Conservation (phyloP, 1,140 invertebrate genomes). For the Varroa destructor region DNA sequence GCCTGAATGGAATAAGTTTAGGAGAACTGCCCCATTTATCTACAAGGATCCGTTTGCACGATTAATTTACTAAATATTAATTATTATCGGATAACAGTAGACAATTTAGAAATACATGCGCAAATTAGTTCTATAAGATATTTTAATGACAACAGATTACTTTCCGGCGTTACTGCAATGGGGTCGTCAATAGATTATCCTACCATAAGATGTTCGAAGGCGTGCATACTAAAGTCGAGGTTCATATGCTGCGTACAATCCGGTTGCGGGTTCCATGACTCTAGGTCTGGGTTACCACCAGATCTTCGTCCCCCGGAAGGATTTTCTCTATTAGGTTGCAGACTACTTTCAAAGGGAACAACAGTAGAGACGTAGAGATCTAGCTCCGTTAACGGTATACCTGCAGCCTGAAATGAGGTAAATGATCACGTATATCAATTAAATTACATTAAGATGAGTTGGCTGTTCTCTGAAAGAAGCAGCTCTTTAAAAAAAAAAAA, state of each 20-base stretch:
- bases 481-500: slow-evolving; percentile 31
- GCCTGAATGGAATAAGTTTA: no score
- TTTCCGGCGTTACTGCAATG: no score
- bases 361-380: slow-evolving; percentile 55
- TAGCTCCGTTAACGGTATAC: slow-evolving; percentile 50
- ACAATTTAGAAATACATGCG: no score
- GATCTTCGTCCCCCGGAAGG: slow-evolving; percentile 2
- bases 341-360: slow-evolving; percentile 40
- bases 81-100: no score
- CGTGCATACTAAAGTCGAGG: slow-evolving; percentile 59
- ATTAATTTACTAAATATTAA: no score
- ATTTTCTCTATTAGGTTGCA: slow-evolving; percentile 18
- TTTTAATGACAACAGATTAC: not conserved
- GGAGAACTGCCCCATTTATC: no score
- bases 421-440: slow-evolving; percentile 43
- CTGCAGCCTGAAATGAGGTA: slow-evolving; percentile 41
- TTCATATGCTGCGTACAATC: slow-evolving; percentile 52
- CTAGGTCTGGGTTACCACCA: no score
- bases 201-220: slow-evolving; percentile 66
- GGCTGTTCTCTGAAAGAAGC: slow-evolving; percentile 36
- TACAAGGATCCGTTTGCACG: no score
- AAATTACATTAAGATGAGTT: no score
- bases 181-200: slow-evolving; percentile 30
- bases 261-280: slow-evolving; percentile 40
- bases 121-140: not conserved